A percentile compares a stretch with the other conserved stretches of the same genome.
Evolutionary conservation across 2,113 vertebrate genomes (phyloP).

Genomic region (Pomatorhinus ruficollis): DNA sequence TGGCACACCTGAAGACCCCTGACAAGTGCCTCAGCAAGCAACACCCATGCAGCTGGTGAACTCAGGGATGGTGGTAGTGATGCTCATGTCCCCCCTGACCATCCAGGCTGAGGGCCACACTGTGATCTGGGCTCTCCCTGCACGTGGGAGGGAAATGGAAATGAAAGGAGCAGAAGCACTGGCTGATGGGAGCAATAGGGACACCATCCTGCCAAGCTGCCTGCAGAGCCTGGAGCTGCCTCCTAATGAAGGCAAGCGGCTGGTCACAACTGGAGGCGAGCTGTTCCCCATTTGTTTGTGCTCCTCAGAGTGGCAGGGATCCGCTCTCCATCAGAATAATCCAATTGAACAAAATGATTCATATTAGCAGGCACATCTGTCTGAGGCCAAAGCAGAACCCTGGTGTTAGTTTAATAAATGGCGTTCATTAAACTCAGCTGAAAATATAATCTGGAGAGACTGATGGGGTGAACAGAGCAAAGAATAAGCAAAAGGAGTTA

Average conservation of each 20-base stretch:
- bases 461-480: slow-evolving; percentile 71
- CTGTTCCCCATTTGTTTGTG: slow-evolving; percentile 55
- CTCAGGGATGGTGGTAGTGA: neutral
- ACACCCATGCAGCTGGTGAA: neutral
- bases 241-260: slow-evolving; percentile 35
- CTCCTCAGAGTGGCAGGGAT: slow-evolving; percentile 46
- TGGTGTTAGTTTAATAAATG: slow-evolving; percentile 78
- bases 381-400: slow-evolving; percentile 73
- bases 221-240: slow-evolving; percentile 7
- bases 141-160: neutral
- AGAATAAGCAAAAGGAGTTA: slow-evolving; percentile 74
- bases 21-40: too few species aligned
- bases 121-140: neutral
- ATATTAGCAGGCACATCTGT: slow-evolving; percentile 76
- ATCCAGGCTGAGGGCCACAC: neutral
- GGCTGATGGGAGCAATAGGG: neutral
- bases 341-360: slow-evolving; percentile 77
- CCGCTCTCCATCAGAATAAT: slow-evolving; percentile 74
- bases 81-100: neutral
- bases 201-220: slow-evolving; percentile 27
- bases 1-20: too few species aligned
- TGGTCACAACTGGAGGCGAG: slow-evolving; percentile 54
- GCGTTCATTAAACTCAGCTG: slow-evolving; percentile 76
- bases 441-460: slow-evolving; percentile 78
- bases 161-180: neutral